Conservation (phyloP, 2,888 invertebrate genomes). For the Parascotia fuliginaria region DNA sequence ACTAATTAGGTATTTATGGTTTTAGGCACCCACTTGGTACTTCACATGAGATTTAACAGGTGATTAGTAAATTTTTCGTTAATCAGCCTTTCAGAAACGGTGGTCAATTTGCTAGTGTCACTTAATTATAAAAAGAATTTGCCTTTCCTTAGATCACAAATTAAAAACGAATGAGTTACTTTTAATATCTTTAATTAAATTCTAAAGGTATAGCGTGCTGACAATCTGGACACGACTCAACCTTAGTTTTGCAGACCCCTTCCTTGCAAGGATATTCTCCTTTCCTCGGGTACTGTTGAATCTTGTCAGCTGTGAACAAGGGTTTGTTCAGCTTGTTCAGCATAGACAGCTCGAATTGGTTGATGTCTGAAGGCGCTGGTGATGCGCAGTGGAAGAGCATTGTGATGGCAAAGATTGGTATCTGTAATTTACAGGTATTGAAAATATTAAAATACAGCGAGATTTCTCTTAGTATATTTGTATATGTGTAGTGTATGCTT, state of each 20-base stretch:
- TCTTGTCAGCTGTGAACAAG: slow-evolving; percentile 50
- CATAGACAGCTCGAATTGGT: slow-evolving; percentile 51
- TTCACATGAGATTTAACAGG: no score
- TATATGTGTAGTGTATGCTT: no score
- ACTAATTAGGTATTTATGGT: no score
- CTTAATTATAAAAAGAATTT: no score
- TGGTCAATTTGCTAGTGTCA: no score
- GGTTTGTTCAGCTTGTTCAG: slow-evolving; percentile 60
- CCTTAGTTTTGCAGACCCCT: slow-evolving; percentile 47
- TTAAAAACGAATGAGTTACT: no score
- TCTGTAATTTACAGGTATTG: slow-evolving; percentile 33
- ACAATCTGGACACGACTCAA: slow-evolving; percentile 50
- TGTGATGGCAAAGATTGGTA: slow-evolving; percentile 26
- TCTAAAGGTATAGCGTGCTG: slow-evolving; percentile 50
- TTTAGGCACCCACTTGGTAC: no score
- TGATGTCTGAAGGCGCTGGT: slow-evolving; percentile 40
- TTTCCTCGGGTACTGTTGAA: slow-evolving; percentile 54
- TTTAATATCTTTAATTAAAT: neutral
- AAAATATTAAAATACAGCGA: no score
- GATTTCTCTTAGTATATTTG: no score
- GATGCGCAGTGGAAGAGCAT: slow-evolving; percentile 22
- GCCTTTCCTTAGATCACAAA: no score
- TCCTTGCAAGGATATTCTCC: slow-evolving; percentile 59
- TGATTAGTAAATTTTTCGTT: no score
- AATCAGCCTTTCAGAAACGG: no score